These are phyloP conservation scores for Myrmecophaga tridactyla DNA, from an alignment of 2,113 vertebrate species.

Conservation along the genomic window DNA sequence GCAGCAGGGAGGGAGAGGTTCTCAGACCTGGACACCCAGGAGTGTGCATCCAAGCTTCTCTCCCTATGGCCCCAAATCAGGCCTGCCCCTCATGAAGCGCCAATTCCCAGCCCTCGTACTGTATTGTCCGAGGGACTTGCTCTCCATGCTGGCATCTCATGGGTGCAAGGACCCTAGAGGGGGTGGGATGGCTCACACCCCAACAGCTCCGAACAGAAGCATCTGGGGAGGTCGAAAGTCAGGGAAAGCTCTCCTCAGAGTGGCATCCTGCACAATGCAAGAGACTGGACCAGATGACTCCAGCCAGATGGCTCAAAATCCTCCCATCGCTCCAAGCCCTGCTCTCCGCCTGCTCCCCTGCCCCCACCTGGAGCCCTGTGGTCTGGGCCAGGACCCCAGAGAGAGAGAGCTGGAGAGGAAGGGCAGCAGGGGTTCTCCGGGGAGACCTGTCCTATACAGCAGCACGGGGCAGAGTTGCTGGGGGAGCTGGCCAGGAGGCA, in stretches of 20 bases:
- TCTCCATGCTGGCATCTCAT: background rate
- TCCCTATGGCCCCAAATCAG: too few relatives aligned
- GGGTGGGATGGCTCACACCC: background rate
- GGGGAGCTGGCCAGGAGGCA: background rate
- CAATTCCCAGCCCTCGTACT: too few relatives aligned
- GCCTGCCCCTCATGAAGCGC: too few relatives aligned
- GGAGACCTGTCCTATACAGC: background rate
- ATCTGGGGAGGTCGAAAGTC: background rate
- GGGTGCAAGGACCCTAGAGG: too few relatives aligned
- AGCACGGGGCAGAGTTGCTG: background rate
- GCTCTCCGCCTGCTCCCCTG: too few relatives aligned
- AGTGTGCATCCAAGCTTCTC: background rate
- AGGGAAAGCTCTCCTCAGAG: background rate
- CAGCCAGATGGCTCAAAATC: background rate
- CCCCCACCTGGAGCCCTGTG: background rate
- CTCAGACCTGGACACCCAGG: accelerated
- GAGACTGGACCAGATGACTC: background rate
- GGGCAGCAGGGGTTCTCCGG: background rate
- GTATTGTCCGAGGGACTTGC: too few relatives aligned
- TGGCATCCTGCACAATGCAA: background rate
- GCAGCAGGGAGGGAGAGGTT: background rate
- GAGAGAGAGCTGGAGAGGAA: background rate
- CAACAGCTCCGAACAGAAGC: background rate
- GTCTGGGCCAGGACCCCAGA: background rate
- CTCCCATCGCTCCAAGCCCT: too few relatives aligned